Percentiles rank a stretch among this genome's conserved stretches.
phyloP scores from a whole-genome alignment of 2,888 invertebrate species.

The Steinernema carpocapsae region DNA sequence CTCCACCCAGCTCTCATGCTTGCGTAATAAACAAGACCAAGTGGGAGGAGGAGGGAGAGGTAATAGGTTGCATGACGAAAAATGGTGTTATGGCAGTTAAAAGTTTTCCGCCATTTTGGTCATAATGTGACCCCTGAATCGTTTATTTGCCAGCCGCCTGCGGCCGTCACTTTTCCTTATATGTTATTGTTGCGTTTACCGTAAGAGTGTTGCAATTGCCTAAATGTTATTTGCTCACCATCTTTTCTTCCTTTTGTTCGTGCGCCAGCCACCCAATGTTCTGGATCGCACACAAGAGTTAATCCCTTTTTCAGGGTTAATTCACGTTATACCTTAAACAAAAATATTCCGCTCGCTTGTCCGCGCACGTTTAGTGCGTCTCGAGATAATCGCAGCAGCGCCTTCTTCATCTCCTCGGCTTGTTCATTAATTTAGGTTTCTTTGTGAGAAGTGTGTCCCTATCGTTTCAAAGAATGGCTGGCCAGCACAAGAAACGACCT shows the following conservation, averaged over 20 bases:
- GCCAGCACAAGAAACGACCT: slow-evolving; percentile 1
- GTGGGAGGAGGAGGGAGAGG: not conserved
- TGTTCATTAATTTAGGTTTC: slow-evolving; percentile 14
- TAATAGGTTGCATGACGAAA: not conserved
- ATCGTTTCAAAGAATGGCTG: not conserved
- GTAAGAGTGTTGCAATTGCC: not conserved
- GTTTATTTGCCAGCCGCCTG: not conserved
- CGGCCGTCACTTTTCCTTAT: not conserved
- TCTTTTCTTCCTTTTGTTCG: not conserved
- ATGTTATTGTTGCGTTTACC: not conserved
- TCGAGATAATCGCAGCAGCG: too few species aligned
- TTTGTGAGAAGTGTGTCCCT: slow-evolving; percentile 7
- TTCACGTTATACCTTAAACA: not conserved
- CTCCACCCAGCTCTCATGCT: slow-evolving; percentile 7
- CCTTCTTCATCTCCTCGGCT: too few species aligned
- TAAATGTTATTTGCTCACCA: not conserved
- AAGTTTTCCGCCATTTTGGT: not conserved
- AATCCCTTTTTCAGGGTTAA: not conserved
- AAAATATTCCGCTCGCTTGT: too few species aligned
- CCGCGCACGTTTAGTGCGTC: too few species aligned
- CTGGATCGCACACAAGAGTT: not conserved
- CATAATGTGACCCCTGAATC: not conserved
- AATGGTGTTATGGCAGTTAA: slow-evolving; percentile 14
- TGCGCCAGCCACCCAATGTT: too few species aligned
- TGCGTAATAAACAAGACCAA: slow-evolving; percentile 8